These are phyloP conservation scores for Aporophyla nigra DNA, from an alignment of 2,888 invertebrate species.

Conservation along the genomic window DNA sequence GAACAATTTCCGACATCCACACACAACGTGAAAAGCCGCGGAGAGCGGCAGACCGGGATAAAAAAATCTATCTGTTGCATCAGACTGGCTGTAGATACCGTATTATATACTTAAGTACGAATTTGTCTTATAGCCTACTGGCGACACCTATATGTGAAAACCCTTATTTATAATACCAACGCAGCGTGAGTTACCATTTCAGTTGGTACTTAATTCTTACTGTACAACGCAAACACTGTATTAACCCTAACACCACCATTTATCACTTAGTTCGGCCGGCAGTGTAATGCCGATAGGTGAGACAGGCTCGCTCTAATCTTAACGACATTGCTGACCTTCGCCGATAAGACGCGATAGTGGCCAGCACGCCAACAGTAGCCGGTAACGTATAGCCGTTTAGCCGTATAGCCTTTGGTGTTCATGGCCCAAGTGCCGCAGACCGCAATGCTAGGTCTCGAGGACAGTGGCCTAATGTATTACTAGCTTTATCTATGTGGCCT, in stretches of 20 bases:
- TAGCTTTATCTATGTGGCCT: slow-evolving; percentile 47
- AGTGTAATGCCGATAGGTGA: slow-evolving; percentile 58
- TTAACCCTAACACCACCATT: slow-evolving; percentile 12
- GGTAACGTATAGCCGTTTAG: slow-evolving; percentile 26
- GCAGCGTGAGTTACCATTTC: not conserved
- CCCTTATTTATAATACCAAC: not conserved
- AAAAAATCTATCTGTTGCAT: not conserved
- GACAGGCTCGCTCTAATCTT: slow-evolving; percentile 64
- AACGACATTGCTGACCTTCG: slow-evolving; percentile 68
- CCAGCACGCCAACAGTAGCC: slow-evolving; percentile 60
- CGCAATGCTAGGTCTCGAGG: slow-evolving; percentile 51
- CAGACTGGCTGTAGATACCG: not conserved
- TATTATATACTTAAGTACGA: not conserved
- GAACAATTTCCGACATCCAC: no score
- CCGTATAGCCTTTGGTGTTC: slow-evolving; percentile 44
- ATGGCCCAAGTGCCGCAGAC: slow-evolving; percentile 45
- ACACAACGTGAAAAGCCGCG: no score
- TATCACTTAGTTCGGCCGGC: slow-evolving; percentile 47
- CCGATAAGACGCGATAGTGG: slow-evolving; percentile 62
- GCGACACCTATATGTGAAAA: no score
- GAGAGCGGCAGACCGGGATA: no score
- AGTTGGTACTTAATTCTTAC: not conserved
- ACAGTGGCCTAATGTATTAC: slow-evolving; percentile 54
- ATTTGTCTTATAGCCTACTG: no score
- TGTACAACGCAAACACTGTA: slow-evolving; percentile 27